phyloP scores from a whole-genome alignment of 2,888 invertebrate species.

The Colletes collaris region DNA sequence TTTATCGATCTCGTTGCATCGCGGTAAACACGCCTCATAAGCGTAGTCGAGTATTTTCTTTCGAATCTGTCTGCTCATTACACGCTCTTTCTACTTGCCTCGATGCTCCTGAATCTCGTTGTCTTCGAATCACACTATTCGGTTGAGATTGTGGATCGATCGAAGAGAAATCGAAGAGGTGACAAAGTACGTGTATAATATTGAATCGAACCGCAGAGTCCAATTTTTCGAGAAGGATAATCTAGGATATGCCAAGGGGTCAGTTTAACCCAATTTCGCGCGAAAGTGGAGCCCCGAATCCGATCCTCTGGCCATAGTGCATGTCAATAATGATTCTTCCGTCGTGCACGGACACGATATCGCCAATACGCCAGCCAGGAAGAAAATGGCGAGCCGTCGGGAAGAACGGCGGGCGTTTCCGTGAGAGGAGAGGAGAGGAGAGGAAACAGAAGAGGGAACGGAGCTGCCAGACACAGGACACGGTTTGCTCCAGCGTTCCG shows the following conservation, averaged over 20 bases:
- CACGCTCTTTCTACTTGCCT: no score
- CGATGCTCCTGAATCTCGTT: no score
- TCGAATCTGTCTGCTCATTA: no score
- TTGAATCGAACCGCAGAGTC: no score
- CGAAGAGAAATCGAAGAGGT: no score
- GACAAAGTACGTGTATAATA: no score
- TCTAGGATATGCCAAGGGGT: background rate
- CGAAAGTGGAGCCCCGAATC: conserved; percentile 4
- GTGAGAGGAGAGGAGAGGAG: conserved; percentile 9
- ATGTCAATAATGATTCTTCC: conserved; percentile 21
- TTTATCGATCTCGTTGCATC: conserved; percentile 10
- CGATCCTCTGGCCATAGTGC: conserved; percentile 7
- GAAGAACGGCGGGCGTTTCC: background rate
- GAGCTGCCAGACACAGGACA: conserved; percentile 50
- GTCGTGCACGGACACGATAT: background rate
- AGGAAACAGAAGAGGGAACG: conserved; percentile 19
- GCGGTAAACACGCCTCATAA: background rate
- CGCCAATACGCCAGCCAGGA: background rate
- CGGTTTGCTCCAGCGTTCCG: conserved; percentile 60
- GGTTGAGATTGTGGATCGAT: no score
- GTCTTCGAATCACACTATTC: no score
- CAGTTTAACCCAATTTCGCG: conserved; percentile 37
- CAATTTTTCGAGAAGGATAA: background rate
- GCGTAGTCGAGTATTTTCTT: no score
- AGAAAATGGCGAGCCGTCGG: background rate